Conservation (phyloP, 2,113 vertebrate species). For the Triplophysa dalaica region DNA sequence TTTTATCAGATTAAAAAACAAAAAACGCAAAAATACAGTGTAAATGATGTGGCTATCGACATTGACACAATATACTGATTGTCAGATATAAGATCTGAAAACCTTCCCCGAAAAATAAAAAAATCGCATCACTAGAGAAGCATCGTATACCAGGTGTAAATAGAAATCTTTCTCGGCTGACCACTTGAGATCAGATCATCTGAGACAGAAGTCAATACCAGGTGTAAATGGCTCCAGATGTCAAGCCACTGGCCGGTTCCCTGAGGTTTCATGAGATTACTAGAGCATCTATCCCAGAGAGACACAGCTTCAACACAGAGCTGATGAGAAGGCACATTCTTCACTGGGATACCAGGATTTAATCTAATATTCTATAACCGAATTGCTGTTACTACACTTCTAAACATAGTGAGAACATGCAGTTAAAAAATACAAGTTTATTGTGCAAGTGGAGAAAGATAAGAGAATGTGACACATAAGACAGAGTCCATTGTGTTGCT, state of each 20-base stretch:
- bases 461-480: background rate
- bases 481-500: constrained; percentile 40
- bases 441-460: constrained; percentile 9
- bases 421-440: constrained; percentile 1
- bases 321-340: constrained; percentile 16
- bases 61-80: too few relatives aligned
- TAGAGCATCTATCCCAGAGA: constrained; percentile 39
- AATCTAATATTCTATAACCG: background rate
- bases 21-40: too few relatives aligned
- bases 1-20: too few relatives aligned
- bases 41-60: too few relatives aligned
- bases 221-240: constrained; percentile 16
- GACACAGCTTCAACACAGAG: background rate
- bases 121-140: background rate
- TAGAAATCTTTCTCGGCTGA: background rate
- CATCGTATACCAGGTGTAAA: background rate
- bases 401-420: constrained; percentile 8
- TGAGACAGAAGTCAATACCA: constrained; percentile 1
- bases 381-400: constrained; percentile 9
- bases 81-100: background rate
- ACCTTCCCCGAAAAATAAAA: background rate
- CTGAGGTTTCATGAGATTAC: constrained; percentile 25
- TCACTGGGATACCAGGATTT: background rate
- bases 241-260: constrained; percentile 9
- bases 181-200: background rate